Evolutionary conservation across 2,113 vertebrate species (phyloP), one percentile per base, ranked within the genome.

Genomic region (Agapornis roseicollis): DNA sequence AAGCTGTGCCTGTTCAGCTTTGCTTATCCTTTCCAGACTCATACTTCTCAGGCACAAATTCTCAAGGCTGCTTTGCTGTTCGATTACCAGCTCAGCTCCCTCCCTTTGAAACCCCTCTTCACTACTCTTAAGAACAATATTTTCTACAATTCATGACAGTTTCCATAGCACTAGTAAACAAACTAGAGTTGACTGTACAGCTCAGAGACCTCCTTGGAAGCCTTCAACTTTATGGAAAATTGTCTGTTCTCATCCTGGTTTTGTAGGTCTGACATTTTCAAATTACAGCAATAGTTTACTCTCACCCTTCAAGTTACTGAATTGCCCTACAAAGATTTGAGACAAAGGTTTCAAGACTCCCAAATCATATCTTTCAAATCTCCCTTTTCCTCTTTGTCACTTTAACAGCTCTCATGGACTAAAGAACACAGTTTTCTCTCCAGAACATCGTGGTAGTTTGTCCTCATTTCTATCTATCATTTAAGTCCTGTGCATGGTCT

Each of bases 81-180:
- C 69, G 52, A 4, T 77, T 46, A 84, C 13, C 56, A 90, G 55
- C 72, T 92, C 53, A 63, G 7, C 9, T 78, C 44, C 8, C 29
- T 71, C 52, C 35, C 60, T 93, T 80, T 70, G n/a, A 96, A 88
- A 25, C 42, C 49, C 27, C 16, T 73, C 70, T 66, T 84, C 18
- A 11, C 24, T 87, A 31, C 39, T 65, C 25, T 60, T 56, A 37
- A 71, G 61, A 28, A 29, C 19, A 10, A 22, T 65, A 84, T 66
- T 71, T 76, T 2, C 64, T 86, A 27, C 37, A 7, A 3, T 77
- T 87, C 53, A 37, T 89, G 77, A 89, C 8, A 82, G 76, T 91
- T 96, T 90, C 79, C 95, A 95, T 61, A 93, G 52, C n/a, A 73
- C 27, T 49, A 61, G 12, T 64, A 95, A 95, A 90, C 41, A 92